Conservation (phyloP, 2,888 invertebrate species). For the Ferrisia virgata region DNA sequence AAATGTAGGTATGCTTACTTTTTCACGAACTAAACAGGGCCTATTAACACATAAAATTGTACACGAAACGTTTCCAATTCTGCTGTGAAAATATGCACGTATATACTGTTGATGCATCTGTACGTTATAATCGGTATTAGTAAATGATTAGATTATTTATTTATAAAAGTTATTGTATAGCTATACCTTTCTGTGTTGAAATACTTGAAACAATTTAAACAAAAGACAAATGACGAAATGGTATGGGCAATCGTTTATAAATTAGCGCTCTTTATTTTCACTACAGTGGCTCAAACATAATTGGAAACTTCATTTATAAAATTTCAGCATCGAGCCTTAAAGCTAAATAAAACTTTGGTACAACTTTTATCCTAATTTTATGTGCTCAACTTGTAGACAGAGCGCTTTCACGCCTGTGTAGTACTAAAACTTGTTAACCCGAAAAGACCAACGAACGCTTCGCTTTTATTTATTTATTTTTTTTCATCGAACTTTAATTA, state of each 20-base stretch:
- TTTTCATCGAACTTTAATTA: background rate
- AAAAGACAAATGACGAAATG: no score
- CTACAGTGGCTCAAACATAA: background rate
- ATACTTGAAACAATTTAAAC: background rate
- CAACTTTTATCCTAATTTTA: background rate
- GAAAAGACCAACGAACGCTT: background rate
- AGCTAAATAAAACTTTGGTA: background rate
- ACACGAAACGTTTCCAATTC: no score
- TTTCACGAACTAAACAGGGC: no score
- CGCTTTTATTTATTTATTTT: no score
- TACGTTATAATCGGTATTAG: no score
- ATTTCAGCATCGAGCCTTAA: background rate
- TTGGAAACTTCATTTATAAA: constrained; percentile 2
- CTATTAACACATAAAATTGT: no score
- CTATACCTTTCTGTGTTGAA: no score
- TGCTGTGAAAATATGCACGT: no score
- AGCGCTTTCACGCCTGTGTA: background rate
- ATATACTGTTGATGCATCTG: no score
- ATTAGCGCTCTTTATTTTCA: background rate
- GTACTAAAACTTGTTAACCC: background rate
- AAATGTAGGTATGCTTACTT: no score
- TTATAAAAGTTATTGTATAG: no score
- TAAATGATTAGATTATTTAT: no score
- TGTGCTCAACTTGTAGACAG: background rate
- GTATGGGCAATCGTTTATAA: background rate